Evolutionary conservation across 2,888 invertebrate species (phyloP), one percentile per base, ranked within the genome.

Genomic region (Caenorhabditis zanzibari): DNA sequence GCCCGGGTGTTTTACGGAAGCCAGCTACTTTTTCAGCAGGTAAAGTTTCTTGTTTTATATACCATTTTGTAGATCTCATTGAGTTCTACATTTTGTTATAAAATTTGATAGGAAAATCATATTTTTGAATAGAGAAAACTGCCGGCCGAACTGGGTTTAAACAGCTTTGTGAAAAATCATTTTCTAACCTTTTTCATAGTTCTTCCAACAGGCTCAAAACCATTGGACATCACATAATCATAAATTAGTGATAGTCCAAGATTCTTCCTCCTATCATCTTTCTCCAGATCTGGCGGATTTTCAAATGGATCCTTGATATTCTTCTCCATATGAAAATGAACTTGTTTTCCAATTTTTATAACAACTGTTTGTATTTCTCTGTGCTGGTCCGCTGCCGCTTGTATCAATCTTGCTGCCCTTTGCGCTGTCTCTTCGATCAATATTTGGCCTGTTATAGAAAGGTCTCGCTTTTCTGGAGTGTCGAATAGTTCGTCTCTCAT

Each of bases 271-370:
- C 71, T 77, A 19, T 24, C 16, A 22, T 2, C 81, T 54, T 9
- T 75, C 35, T 88, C 88, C 16, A 90, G 72, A 72, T 90, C 84
- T 68, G 88, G 86, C 68, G 90, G 86, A 35, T 83, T 64, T 47
- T 77, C 74, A 58, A 91, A 82, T 22, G 89, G 44, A 16, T 75
- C 75, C 10, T 61, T 64, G 32, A 86, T 72, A 7, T 88, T 81
- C 22, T 80, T 58, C 2, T 84, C 79, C 61, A 91, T 85, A 5
- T 79, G 22, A 35, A 85, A 66, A 93, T 99, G 98, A 89, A 99
- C 96, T 0, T 96, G 96, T 94, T 98, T 98, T 68, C 98, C 98
- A 64, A 98, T 96, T 94, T 96, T 96, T 0, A 98, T 98, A 5
- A 95, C 94, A 6, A 95, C 94, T 87, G 95, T 95, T 92, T 97